phyloP scores from a whole-genome alignment of 2,888 invertebrate genomes.

The Ormyrus pomaceus region DNA sequence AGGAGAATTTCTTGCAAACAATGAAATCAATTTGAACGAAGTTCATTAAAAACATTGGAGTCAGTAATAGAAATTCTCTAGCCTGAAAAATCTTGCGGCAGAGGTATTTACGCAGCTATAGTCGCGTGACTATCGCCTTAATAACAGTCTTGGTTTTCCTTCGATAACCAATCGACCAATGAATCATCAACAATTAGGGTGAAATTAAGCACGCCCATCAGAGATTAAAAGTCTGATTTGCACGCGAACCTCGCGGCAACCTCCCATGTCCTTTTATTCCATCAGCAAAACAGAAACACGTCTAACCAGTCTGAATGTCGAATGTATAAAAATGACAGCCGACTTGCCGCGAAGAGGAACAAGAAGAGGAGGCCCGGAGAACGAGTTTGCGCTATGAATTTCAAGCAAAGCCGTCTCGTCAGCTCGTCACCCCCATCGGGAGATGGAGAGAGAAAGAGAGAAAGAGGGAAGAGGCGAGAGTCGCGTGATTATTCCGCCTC shows the following conservation, averaged over 20 bases:
- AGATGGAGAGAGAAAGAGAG: too few species aligned
- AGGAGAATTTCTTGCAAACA: neutral
- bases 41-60: neutral
- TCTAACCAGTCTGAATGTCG: conserved; percentile 15
- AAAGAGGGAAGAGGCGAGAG: neutral
- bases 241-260: too few species aligned
- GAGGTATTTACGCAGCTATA: too few species aligned
- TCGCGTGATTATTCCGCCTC: conserved; percentile 21
- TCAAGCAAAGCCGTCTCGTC: neutral
- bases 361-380: neutral
- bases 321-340: neutral
- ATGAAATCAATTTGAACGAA: neutral
- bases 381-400: conserved; percentile 30
- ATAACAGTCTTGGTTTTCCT: neutral
- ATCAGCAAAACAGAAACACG: conserved; percentile 39
- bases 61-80: neutral
- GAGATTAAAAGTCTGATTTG: neutral
- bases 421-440: neutral
- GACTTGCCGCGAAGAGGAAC: too few species aligned
- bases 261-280: neutral
- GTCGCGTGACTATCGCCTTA: too few species aligned
- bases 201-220: neutral
- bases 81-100: too few species aligned
- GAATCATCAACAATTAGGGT: neutral
- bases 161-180: neutral